Percentiles rank a stretch among this genome's conserved stretches.
These are phyloP conservation scores for Astyanax mexicanus DNA, from an alignment of 2,797 vertebrate genomes.

Conservation along the genomic window DNA sequence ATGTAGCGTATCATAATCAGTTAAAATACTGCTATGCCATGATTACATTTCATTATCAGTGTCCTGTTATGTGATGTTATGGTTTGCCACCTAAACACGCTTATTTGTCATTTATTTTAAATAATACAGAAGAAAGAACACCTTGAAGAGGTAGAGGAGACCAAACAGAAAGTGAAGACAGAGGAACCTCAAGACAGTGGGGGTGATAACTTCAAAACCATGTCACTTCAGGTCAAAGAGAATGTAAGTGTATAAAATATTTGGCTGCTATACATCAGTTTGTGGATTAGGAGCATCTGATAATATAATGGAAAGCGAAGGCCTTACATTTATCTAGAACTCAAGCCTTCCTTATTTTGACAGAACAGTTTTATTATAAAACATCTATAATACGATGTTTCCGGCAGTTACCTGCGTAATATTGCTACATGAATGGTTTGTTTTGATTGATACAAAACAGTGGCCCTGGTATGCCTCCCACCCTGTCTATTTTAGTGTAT, in stretches of 20 bases:
- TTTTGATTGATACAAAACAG: background rate
- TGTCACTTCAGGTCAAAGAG: constrained; percentile 80
- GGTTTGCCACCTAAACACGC: background rate
- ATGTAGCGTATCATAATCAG: too few species aligned
- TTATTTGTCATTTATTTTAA: constrained; percentile 14
- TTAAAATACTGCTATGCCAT: too few species aligned
- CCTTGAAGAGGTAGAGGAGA: constrained; percentile 83
- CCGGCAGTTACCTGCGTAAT: background rate
- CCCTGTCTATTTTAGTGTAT: background rate
- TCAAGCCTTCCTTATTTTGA: constrained; percentile 78
- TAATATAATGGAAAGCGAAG: too few species aligned
- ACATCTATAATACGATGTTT: too few species aligned
- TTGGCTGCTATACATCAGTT: background rate
- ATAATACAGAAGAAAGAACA: constrained; percentile 39
- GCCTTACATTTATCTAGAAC: too few species aligned
- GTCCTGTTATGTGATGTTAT: background rate
- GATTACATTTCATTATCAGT: background rate
- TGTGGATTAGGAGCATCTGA: too few species aligned
- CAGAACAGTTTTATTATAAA: constrained; percentile 52
- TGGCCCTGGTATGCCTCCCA: background rate
- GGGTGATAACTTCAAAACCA: constrained; percentile 69
- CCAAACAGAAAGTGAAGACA: constrained; percentile 73
- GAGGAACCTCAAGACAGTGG: constrained; percentile 80
- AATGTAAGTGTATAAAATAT: constrained; percentile 75
- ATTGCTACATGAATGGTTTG: constrained; percentile 33